Percentiles rank a stretch among this genome's conserved stretches.
phyloP scores from a whole-genome alignment of 2,888 invertebrate genomes.

The Drosophila nigritarsus region DNA sequence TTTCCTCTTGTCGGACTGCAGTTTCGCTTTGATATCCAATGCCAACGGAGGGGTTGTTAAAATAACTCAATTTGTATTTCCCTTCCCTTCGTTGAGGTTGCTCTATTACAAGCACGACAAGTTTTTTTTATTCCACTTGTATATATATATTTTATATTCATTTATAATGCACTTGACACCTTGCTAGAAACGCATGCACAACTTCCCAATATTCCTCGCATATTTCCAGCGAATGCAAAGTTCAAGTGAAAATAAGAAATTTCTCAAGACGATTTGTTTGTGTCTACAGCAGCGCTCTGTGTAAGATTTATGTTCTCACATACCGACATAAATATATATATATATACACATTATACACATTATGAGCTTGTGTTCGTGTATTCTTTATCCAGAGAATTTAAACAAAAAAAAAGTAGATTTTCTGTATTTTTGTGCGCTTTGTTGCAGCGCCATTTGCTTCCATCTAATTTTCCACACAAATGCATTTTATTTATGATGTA shows the following conservation, averaged over 20 bases:
- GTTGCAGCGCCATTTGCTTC: slow-evolving; percentile 29
- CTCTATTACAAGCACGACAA: neutral
- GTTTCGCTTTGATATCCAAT: slow-evolving; percentile 11
- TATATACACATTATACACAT: neutral
- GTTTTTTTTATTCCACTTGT: neutral
- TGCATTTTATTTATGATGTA: slow-evolving; percentile 75
- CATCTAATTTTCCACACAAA: slow-evolving; percentile 74
- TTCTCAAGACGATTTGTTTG: slow-evolving; percentile 65
- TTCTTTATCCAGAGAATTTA: slow-evolving; percentile 39
- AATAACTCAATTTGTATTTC: slow-evolving; percentile 1
- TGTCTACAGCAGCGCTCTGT: slow-evolving; percentile 56
- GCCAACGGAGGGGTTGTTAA: neutral
- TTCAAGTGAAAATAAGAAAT: slow-evolving; percentile 33
- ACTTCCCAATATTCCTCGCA: slow-evolving; percentile 35
- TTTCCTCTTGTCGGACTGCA: neutral
- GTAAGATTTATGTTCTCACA: slow-evolving; percentile 61
- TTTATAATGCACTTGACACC: slow-evolving; percentile 18
- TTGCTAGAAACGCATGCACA: slow-evolving; percentile 21
- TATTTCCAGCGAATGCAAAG: slow-evolving; percentile 25
- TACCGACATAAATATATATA: neutral
- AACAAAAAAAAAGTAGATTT: slow-evolving; percentile 41
- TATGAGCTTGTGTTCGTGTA: neutral
- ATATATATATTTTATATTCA: neutral
- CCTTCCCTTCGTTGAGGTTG: neutral
- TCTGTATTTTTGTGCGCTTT: slow-evolving; percentile 39